phyloP scores from a whole-genome alignment of 2,113 vertebrate species.

The Natator depressus region DNA sequence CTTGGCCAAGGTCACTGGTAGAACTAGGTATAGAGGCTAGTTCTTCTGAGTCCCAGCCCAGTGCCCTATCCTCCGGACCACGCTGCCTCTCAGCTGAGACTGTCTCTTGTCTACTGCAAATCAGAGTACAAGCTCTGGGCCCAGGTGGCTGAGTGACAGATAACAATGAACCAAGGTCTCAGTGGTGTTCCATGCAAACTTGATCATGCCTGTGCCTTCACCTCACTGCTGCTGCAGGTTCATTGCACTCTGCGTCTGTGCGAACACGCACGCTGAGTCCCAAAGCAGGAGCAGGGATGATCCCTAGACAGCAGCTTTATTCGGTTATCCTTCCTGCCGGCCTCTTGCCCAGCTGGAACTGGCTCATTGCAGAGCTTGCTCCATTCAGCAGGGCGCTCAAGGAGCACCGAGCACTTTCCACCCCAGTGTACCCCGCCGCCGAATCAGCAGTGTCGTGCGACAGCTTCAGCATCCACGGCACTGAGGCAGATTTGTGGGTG shows the following conservation, averaged over 20 bases:
- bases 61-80: neutral
- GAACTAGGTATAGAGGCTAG: neutral
- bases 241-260: neutral
- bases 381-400: neutral
- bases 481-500: neutral
- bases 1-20: no score
- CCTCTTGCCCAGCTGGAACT: rapidly evolving
- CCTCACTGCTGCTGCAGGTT: neutral
- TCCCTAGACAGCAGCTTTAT: neutral
- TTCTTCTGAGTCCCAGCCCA: neutral
- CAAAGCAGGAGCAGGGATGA: neutral
- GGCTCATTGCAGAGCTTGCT: neutral
- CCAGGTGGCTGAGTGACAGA: neutral
- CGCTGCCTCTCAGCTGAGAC: neutral
- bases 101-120: neutral
- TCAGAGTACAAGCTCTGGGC: neutral
- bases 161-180: neutral
- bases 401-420: neutral
- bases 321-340: neutral
- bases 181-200: neutral
- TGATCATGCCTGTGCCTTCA: neutral
- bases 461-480: neutral
- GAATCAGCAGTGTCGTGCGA: neutral
- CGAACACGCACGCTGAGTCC: neutral
- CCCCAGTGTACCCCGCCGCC: neutral